phyloP scores from a whole-genome alignment of 2,888 invertebrate species.

The Patella caerulea region DNA sequence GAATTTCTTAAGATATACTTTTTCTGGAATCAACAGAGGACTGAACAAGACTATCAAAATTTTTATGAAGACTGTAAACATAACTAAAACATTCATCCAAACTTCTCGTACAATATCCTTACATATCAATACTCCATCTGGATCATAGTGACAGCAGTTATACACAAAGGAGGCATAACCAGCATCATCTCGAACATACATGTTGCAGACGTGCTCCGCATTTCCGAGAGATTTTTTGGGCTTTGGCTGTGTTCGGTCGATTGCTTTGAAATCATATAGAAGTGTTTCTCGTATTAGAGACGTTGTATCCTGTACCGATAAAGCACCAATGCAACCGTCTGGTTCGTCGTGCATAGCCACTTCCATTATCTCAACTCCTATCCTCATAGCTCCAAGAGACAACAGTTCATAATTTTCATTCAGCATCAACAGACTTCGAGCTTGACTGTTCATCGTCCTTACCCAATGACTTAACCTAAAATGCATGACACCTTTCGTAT shows the following conservation, averaged over 20 bases:
- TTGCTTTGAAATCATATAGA: slow-evolving; percentile 47
- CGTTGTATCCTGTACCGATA: slow-evolving; percentile 30
- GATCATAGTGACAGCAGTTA: slow-evolving; percentile 34
- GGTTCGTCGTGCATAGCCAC: slow-evolving; percentile 51
- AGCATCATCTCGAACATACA: slow-evolving; percentile 30
- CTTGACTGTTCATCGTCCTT: slow-evolving; percentile 52
- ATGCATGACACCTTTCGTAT: background rate
- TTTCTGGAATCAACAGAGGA: slow-evolving; percentile 54
- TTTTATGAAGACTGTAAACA: slow-evolving; percentile 50
- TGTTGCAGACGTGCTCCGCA: slow-evolving; percentile 41
- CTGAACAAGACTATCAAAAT: slow-evolving; percentile 54
- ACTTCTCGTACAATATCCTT: slow-evolving; percentile 37
- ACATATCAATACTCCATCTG: slow-evolving; percentile 29
- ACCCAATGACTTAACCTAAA: slow-evolving; percentile 42
- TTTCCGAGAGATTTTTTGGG: background rate
- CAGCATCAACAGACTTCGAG: slow-evolving; percentile 56
- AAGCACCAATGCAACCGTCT: slow-evolving; percentile 43
- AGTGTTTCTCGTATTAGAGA: slow-evolving; percentile 41
- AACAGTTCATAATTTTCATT: slow-evolving; percentile 58
- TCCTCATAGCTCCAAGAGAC: slow-evolving; percentile 52
- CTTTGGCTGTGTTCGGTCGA: slow-evolving; percentile 10
- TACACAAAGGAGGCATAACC: slow-evolving; percentile 38
- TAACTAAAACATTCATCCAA: slow-evolving; percentile 49
- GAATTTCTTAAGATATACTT: slow-evolving; percentile 44
- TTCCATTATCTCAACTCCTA: slow-evolving; percentile 48